These are phyloP conservation scores for Cotesia glomerata DNA, from an alignment of 1,140 invertebrate genomes.

Conservation along the genomic window DNA sequence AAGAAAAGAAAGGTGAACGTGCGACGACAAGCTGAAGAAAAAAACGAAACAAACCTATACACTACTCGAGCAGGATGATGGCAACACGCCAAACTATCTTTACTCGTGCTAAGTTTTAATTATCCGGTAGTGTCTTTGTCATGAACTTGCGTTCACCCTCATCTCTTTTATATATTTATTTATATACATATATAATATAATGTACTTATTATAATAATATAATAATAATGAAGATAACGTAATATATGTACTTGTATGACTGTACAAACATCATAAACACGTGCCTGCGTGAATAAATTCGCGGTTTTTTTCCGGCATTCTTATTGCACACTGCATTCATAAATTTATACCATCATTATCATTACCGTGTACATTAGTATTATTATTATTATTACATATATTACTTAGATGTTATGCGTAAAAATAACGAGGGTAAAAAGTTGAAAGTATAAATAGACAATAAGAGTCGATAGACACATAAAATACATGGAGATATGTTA, in stretches of 20 bases:
- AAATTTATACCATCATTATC: neutral
- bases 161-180: neutral
- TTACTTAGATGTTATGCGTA: neutral
- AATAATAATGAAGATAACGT: neutral
- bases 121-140: constrained; percentile 25
- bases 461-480: neutral
- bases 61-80: constrained; percentile 1
- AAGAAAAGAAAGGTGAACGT: constrained; percentile 8
- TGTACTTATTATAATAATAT: too few relatives aligned
- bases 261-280: neutral
- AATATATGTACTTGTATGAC: neutral
- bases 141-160: neutral
- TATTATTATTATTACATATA: neutral
- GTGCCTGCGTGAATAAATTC: constrained; percentile 10
- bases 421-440: too few relatives aligned
- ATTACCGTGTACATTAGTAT: neutral
- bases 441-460: neutral
- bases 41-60: neutral
- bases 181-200: too few relatives aligned
- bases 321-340: too few relatives aligned
- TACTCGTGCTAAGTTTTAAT: constrained; percentile 29
- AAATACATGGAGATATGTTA: neutral
- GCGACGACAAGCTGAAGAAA: constrained; percentile 1
- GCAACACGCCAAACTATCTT: constrained; percentile 33
- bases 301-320: neutral